Evolutionary conservation across 2,888 invertebrate species (phyloP), one percentile per base, ranked within the genome.

Genomic region (Hydriomena furcata): DNA sequence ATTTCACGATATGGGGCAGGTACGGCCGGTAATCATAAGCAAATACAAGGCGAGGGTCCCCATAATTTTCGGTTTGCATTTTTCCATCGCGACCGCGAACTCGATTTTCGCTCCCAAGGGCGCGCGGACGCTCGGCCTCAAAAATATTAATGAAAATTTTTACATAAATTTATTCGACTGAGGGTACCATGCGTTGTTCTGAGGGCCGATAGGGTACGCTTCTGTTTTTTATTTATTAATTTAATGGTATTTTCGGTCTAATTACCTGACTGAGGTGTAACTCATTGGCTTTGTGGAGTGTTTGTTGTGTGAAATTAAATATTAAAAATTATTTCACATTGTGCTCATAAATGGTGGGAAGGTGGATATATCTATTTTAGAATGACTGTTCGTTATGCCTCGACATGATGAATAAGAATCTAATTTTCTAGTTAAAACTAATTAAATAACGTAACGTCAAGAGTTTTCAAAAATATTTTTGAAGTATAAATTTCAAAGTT

Each of bases 81-180:
- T 89, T 90, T 90, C 88, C 87, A 88, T 89, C 84, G 87, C 83
- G 79, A 87, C 90, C 88, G 84, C 89, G 89, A 87, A 87, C 88
- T 85, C 87, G 86, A 86, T 86, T 86, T 79, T 73, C 80, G 80
- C 78, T 89, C 89, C 90, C 89, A 84, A 81, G 89, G 90, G 89
- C 87, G 77, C 74, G 66, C 84, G 87, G 82, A 79, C 86, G 84
- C 76, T 76, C 84, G 84, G 86, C 84, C 85, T 87, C 87, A 83
- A 88, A 89, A 90, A 90, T 90, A 90, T 89, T 89, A 90, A 90
- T 90, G 90, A 90, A 90, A 90, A 84, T 87, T 90, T 90, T 89
- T 90, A 89, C 90, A 90, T 90, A 90, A 90, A 90, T 90, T 90
- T 90, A 90, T 90, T 85, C 86, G 84, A 82, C 79, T 81, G 85